Base-by-base conservation (phyloP, 2,797 vertebrate species). In the Kryptolebias ocellatus region DNA sequence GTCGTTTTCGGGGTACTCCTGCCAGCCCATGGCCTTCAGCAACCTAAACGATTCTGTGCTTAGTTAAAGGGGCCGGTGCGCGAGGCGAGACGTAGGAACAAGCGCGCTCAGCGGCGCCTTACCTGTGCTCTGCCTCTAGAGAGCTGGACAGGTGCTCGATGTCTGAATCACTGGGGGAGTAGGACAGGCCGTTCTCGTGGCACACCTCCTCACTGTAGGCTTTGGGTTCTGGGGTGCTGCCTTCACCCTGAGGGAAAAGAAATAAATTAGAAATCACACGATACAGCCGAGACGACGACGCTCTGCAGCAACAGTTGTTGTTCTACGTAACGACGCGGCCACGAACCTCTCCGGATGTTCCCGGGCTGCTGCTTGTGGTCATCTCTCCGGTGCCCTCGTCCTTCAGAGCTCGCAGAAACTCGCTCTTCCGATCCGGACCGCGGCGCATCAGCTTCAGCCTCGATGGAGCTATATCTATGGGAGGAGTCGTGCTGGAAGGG, bases 11-110 rank as follows among this genome's bases (percentile, higher is more conserved):
- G 98, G 97, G 81, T 96, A 95, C 74, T 99, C 98, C 92, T 99
- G 96, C 98, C 98, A 99, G 85, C 98, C 98, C 98, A 99, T 99
- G 88, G 96, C 95, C 94, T 97, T 99, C 91, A 99, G 84, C 92
- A 99, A 95, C 91, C 98, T 99, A 50, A 1, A 28, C 3, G 0
- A 65, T 27, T 18, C 58, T 39, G 4, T 62, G 20, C 39, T 72
- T 50, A 83, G 60, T 7, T 52, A 8, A 9, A 0, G 52, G 10
- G 10, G 29, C 18, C 12, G 20, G 37, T 27, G 17, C 3, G 9
- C 20, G 17, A 53, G 45, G 45, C 20, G 31, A 34, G 18, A 9
- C 28, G 15, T 2, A 7, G 0, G 0, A 8, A 1, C 29, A 27
- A 10, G 2, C 28, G 1, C 12, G 15, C 42, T 60, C 5, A 9